phyloP scores from a whole-genome alignment of 2,888 invertebrate genomes.

The Omphaloscelis lunosa region DNA sequence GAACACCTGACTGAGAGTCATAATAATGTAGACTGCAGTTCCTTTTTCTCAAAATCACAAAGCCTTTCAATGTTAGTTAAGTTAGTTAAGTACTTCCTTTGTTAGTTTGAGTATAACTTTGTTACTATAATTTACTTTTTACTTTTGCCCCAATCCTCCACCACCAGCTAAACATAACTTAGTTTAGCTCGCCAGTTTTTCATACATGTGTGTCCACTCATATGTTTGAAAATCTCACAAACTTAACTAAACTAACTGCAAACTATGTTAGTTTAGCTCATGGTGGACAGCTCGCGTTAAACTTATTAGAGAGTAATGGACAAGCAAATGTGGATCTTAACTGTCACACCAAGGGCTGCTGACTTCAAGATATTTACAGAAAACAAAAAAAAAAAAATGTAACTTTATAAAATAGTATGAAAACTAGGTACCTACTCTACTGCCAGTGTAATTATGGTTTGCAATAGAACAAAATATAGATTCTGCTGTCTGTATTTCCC shows the following conservation, averaged over 20 bases:
- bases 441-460: not conserved
- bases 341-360: too few species aligned
- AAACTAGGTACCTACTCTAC: not conserved
- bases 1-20: slow-evolving; percentile 43
- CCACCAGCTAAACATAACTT: too few species aligned
- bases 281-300: too few species aligned
- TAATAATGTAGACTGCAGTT: slow-evolving; percentile 21
- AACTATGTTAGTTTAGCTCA: too few species aligned
- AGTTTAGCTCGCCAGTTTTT: too few species aligned
- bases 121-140: not conserved
- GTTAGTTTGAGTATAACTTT: slow-evolving; percentile 16
- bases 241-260: too few species aligned
- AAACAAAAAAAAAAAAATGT: not conserved
- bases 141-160: too few species aligned
- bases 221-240: too few species aligned
- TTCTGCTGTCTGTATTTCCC: not conserved
- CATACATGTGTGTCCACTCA: too few species aligned
- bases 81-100: too few species aligned
- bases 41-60: slow-evolving; percentile 24
- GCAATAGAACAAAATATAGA: not conserved
- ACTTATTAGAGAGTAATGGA: not conserved
- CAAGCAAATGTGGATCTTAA: not conserved
- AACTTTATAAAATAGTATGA: too few species aligned
- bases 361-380: not conserved
- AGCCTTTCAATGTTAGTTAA: too few species aligned